Evolutionary conservation across 2,113 vertebrate genomes (phyloP).

Genomic region (Furnarius figulus): DNA sequence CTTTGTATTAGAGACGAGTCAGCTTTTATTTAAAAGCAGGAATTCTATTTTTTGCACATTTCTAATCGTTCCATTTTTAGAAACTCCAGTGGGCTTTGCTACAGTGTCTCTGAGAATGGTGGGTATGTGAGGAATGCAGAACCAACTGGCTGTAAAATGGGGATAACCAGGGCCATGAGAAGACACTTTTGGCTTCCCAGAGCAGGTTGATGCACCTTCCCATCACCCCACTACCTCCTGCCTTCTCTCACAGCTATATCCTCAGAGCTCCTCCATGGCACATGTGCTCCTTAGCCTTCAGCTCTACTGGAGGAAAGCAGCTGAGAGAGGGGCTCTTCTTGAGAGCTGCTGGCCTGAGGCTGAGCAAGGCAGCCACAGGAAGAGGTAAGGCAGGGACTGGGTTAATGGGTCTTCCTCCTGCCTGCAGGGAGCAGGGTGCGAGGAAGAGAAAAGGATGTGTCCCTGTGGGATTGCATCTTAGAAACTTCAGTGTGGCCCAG

Average conservation of each 20-base stretch:
- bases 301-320: background rate
- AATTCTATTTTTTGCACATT: conserved; percentile 34
- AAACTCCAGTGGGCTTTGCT: conserved; percentile 25
- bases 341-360: fast-evolving
- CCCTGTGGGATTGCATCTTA: background rate
- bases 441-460: background rate
- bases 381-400: background rate
- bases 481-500: background rate
- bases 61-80: conserved; percentile 28
- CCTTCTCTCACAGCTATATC: background rate
- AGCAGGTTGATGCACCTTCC: background rate
- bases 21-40: conserved; percentile 53
- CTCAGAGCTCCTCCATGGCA: background rate
- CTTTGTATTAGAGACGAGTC: background rate
- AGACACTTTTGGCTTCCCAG: background rate
- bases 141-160: background rate
- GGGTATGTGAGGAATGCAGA: conserved; percentile 36
- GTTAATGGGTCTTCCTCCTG: background rate
- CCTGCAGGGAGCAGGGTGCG: background rate
- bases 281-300: background rate
- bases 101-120: conserved; percentile 38
- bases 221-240: background rate
- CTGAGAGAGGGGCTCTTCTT: background rate
- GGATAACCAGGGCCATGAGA: background rate
- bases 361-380: background rate